Percentiles rank a stretch among this genome's conserved stretches.
Evolutionary conservation across 2,797 vertebrate species (phyloP).

Genomic region (Gallinago nigripennis): DNA sequence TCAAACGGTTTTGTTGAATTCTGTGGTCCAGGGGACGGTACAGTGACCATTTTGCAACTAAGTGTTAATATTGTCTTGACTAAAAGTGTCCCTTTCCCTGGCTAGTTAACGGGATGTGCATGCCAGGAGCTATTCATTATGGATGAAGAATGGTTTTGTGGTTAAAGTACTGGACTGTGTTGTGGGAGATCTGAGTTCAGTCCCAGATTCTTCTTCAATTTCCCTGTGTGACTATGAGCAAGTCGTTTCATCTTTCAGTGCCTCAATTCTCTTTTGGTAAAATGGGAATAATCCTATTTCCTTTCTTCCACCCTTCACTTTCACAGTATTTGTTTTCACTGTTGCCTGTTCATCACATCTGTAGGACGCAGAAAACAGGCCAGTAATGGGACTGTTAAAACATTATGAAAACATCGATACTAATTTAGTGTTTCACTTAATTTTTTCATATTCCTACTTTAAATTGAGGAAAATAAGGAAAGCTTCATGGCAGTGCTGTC

Average conservation of each 20-base stretch:
- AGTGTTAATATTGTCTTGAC: constrained; percentile 45
- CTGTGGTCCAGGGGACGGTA: neutral
- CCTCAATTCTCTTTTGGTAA: constrained; percentile 9
- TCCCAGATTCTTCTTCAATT: constrained; percentile 62
- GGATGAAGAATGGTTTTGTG: constrained; percentile 58
- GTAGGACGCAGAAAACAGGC: neutral
- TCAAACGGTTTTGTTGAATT: neutral
- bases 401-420: neutral
- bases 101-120: neutral
- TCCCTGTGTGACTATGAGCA: constrained; percentile 49
- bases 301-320: constrained; percentile 38
- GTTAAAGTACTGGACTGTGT: constrained; percentile 42
- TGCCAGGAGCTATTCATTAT: constrained; percentile 57
- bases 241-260: constrained; percentile 47
- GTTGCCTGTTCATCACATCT: neutral
- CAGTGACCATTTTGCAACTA: neutral
- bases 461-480: neutral
- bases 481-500: neutral
- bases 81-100: constrained; percentile 53
- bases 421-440: neutral
- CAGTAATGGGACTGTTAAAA: neutral
- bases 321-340: constrained; percentile 7
- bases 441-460: neutral
- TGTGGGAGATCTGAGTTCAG: constrained; percentile 62
- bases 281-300: constrained; percentile 48